phyloP scores from a whole-genome alignment of 2,888 invertebrate genomes.

The Chouioia cunea region DNA sequence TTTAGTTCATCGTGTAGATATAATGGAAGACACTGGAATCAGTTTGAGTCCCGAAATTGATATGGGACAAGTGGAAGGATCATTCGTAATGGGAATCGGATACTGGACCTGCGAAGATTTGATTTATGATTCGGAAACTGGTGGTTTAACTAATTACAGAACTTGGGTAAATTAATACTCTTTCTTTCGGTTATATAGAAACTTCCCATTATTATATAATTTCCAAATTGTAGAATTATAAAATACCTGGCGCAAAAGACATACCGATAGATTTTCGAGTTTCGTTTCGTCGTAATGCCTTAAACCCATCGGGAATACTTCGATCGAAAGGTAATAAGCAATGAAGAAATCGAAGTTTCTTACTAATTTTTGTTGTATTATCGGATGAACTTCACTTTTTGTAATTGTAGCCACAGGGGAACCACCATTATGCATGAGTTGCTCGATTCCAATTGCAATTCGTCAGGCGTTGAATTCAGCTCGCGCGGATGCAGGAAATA shows the following conservation, averaged over 20 bases:
- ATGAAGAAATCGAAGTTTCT: slow-evolving; percentile 18
- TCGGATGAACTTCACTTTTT: too few species aligned
- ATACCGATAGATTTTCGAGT: slow-evolving; percentile 84
- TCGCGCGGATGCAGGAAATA: slow-evolving; percentile 75
- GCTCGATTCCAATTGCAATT: slow-evolving; percentile 73
- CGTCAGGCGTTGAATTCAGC: slow-evolving; percentile 78
- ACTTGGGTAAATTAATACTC: slow-evolving; percentile 75
- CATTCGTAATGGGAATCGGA: slow-evolving; percentile 82
- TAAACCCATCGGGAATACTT: slow-evolving; percentile 77
- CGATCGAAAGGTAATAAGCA: slow-evolving; percentile 76
- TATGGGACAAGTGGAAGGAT: slow-evolving; percentile 83
- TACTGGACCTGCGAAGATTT: slow-evolving; percentile 82
- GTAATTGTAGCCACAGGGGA: slow-evolving; percentile 71
- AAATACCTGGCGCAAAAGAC: slow-evolving; percentile 82
- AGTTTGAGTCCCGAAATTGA: slow-evolving; percentile 82
- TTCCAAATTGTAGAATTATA: slow-evolving; percentile 72
- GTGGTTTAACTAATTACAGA: slow-evolving; percentile 78
- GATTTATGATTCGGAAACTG: slow-evolving; percentile 74
- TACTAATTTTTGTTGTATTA: not conserved
- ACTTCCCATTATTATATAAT: not conserved
- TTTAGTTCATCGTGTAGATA: slow-evolving; percentile 76
- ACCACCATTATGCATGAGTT: slow-evolving; percentile 70
- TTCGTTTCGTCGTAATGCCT: slow-evolving; percentile 76
- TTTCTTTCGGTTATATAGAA: too few species aligned
- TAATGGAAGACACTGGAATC: slow-evolving; percentile 82